These are phyloP conservation scores for Ctenicera cuprea DNA, from an alignment of 2,888 invertebrate genomes.

Conservation along the genomic window DNA sequence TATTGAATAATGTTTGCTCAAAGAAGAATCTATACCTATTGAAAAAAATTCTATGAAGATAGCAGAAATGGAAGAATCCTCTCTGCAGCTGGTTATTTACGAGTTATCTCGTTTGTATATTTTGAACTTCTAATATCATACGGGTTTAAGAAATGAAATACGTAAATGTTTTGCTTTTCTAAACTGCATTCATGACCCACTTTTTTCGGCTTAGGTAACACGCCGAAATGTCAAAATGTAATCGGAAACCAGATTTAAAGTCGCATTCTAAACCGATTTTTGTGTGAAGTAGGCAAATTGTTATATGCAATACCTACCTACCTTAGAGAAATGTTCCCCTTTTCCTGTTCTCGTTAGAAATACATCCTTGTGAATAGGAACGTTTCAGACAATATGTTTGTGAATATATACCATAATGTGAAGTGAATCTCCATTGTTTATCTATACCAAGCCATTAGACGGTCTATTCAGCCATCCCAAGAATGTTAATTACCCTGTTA, in stretches of 20 bases:
- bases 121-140: too few species aligned
- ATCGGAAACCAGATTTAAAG: conserved; percentile 12
- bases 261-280: neutral
- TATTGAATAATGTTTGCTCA: too few species aligned
- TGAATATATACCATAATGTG: neutral
- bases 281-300: conserved; percentile 15
- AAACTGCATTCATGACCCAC: conserved; percentile 15
- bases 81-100: too few species aligned
- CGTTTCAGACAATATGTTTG: conserved; percentile 13
- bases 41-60: too few species aligned
- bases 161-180: neutral
- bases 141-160: too few species aligned
- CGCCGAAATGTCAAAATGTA: conserved; percentile 9
- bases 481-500: conserved; percentile 47
- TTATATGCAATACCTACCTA: neutral
- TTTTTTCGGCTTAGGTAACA: conserved; percentile 2
- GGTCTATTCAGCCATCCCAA: conserved; percentile 30
- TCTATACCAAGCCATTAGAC: conserved; percentile 30
- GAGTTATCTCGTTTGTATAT: too few species aligned
- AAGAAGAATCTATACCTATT: too few species aligned
- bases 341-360: conserved; percentile 9
- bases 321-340: neutral
- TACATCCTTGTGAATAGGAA: conserved; percentile 31
- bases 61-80: too few species aligned
- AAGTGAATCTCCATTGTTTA: conserved; percentile 31